Evolutionary conservation across 2,888 invertebrate genomes (phyloP).

Genomic region (Eurytoma californica): DNA sequence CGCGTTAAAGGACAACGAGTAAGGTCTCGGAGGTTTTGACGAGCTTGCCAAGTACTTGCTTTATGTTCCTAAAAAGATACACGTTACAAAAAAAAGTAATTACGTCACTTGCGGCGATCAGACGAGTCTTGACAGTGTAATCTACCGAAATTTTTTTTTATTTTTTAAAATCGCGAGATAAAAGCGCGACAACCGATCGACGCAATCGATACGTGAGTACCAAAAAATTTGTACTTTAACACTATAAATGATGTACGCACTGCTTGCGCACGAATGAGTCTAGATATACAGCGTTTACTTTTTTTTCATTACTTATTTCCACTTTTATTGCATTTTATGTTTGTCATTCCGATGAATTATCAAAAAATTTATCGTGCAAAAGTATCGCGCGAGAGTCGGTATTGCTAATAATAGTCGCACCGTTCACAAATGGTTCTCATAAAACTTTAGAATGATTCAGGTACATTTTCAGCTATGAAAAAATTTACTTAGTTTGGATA

Average conservation of each 20-base stretch:
- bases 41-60: slow-evolving; percentile 50
- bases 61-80: slow-evolving; percentile 55
- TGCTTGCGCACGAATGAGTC: slow-evolving; percentile 21
- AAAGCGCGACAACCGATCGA: slow-evolving; percentile 21
- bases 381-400: not conserved
- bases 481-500: slow-evolving; percentile 48
- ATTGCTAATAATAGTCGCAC: slow-evolving; percentile 21
- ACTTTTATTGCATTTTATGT: slow-evolving; percentile 34
- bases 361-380: slow-evolving; percentile 21
- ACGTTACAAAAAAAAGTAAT: slow-evolving; percentile 23
- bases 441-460: slow-evolving; percentile 54
- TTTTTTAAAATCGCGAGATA: slow-evolving; percentile 9
- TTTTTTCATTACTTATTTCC: slow-evolving; percentile 25
- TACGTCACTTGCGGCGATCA: slow-evolving; percentile 20
- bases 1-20: slow-evolving; percentile 18
- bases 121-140: slow-evolving; percentile 22
- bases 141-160: slow-evolving; percentile 12
- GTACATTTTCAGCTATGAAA: slow-evolving; percentile 53
- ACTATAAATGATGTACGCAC: slow-evolving; percentile 34
- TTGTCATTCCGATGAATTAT: slow-evolving; percentile 22
- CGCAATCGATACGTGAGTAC: slow-evolving; percentile 2
- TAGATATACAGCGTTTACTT: slow-evolving; percentile 4
- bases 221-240: slow-evolving; percentile 50
- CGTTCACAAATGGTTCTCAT: slow-evolving; percentile 20
- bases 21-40: slow-evolving; percentile 28